Percentiles rank a stretch among this genome's conserved stretches.
phyloP scores from a whole-genome alignment of 1,140 invertebrate genomes.

The Zophobas morio region DNA sequence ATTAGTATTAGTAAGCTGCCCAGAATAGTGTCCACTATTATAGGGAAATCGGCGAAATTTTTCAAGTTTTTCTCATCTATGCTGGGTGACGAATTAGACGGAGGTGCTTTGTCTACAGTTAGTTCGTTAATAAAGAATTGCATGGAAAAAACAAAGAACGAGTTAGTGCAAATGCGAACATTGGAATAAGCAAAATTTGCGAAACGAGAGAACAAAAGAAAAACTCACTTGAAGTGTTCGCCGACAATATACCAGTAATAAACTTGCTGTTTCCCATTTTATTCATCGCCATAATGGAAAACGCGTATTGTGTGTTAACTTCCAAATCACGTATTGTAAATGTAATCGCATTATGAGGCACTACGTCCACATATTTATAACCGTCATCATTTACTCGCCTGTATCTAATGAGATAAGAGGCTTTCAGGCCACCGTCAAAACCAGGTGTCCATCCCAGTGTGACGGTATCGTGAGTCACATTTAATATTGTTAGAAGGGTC shows the following conservation, averaged over 20 bases:
- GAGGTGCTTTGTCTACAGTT: constrained; percentile 67
- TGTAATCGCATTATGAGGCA: constrained; percentile 79
- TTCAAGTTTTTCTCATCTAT: constrained; percentile 66
- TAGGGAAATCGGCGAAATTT: constrained; percentile 76
- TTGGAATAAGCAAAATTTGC: background rate
- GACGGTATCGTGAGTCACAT: constrained; percentile 91
- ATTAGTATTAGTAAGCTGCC: constrained; percentile 81
- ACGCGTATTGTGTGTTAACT: constrained; percentile 89
- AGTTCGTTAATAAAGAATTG: constrained; percentile 54
- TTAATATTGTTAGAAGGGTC: constrained; percentile 78
- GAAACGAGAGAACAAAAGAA: constrained; percentile 5
- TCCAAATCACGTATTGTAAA: constrained; percentile 81
- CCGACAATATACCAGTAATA: constrained; percentile 84
- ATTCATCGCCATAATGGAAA: constrained; percentile 91
- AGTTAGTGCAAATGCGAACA: constrained; percentile 37
- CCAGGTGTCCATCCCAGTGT: constrained; percentile 92
- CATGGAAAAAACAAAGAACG: constrained; percentile 45
- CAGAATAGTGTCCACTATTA: constrained; percentile 81
- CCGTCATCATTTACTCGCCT: constrained; percentile 71
- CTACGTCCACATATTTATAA: constrained; percentile 86
- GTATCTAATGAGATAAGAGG: constrained; percentile 76
- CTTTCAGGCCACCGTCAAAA: constrained; percentile 93
- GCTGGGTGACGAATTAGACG: constrained; percentile 67
- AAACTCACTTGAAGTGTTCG: constrained; percentile 81
- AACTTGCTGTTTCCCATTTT: constrained; percentile 88